Percentiles rank a stretch among this genome's conserved stretches.
These are phyloP conservation scores for Phortica okadai DNA, from an alignment of 2,888 invertebrate species.

Conservation along the genomic window DNA sequence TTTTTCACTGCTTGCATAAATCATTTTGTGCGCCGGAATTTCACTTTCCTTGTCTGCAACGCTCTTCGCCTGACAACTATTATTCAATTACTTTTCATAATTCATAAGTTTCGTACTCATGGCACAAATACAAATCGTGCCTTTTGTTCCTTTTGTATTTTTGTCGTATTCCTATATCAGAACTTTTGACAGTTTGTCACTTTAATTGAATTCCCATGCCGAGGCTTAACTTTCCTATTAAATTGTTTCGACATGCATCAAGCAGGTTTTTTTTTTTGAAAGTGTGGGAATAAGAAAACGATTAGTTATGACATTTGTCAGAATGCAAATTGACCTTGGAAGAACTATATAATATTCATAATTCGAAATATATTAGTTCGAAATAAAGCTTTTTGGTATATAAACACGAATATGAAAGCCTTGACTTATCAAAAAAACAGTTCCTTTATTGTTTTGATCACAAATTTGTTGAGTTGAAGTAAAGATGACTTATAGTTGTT, in stretches of 20 bases:
- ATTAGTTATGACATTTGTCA: no score
- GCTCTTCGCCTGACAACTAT: conserved; percentile 55
- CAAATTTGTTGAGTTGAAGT: no score
- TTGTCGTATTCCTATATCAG: conserved; percentile 58
- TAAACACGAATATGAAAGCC: no score
- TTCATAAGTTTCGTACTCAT: conserved; percentile 48
- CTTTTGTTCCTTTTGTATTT: conserved; percentile 59
- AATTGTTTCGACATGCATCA: neutral
- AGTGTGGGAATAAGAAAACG: no score
- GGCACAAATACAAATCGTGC: conserved; percentile 21
- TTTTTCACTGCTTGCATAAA: conserved; percentile 14
- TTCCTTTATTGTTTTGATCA: no score
- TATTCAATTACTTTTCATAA: conserved; percentile 67
- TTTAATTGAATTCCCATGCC: conserved; percentile 62
- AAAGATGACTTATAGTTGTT: no score
- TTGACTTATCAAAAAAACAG: no score
- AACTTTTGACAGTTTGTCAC: conserved; percentile 67
- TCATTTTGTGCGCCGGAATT: neutral
- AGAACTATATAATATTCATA: no score
- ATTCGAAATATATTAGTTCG: no score
- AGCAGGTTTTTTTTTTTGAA: no score
- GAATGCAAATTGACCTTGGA: no score
- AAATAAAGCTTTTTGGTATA: no score
- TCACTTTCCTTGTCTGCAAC: conserved; percentile 1
- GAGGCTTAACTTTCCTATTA: neutral